phyloP scores from a whole-genome alignment of 2,113 vertebrate genomes.

The Bufo gargarizans region DNA sequence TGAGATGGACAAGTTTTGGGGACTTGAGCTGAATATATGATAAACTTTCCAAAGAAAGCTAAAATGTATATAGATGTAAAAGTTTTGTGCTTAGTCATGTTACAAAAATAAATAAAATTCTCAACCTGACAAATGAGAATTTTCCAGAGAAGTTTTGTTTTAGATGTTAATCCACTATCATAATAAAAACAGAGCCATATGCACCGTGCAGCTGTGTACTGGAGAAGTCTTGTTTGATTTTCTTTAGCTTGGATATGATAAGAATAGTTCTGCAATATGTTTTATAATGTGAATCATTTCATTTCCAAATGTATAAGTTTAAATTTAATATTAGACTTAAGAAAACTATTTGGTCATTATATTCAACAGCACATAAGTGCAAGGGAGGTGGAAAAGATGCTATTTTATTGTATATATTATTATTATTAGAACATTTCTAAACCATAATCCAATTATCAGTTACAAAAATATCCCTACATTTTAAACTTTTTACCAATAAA shows the following conservation, averaged over 20 bases:
- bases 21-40: neutral
- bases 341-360: neutral
- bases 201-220: neutral
- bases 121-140: neutral
- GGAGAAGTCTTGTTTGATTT: constrained; percentile 1
- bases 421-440: too few species aligned
- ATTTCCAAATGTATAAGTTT: neutral
- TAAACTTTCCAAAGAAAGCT: neutral
- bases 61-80: neutral
- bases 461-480: too few species aligned
- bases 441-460: too few species aligned
- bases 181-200: constrained; percentile 37
- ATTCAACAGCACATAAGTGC: neutral
- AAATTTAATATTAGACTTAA: neutral
- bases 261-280: constrained; percentile 41
- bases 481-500: too few species aligned
- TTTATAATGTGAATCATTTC: constrained; percentile 10
- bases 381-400: neutral
- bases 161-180: constrained; percentile 3
- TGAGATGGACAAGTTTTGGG: neutral
- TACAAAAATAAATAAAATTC: neutral
- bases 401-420: too few species aligned
- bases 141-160: constrained; percentile 17
- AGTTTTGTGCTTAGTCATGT: constrained; percentile 2
- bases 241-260: neutral